A percentile compares a stretch with the other conserved stretches of the same genome.
Evolutionary conservation across 2,797 vertebrate genomes (phyloP).

Genomic region (Hydrolagus colliei): DNA sequence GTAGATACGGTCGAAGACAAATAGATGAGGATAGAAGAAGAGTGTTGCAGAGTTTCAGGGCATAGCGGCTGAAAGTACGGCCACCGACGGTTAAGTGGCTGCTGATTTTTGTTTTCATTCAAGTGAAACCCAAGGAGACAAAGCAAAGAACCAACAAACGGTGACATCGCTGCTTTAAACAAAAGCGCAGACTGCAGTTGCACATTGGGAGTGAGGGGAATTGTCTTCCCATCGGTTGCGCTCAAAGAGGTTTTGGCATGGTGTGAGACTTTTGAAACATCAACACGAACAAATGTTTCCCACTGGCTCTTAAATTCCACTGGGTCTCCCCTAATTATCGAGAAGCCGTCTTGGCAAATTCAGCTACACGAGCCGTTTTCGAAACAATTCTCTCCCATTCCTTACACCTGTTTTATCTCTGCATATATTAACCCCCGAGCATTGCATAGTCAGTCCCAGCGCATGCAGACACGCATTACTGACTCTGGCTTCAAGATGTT

Average conservation of each 20-base stretch:
- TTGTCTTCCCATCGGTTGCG: neutral
- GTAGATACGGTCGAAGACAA: too few species aligned
- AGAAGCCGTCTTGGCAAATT: neutral
- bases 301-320: conserved; percentile 3
- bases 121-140: neutral
- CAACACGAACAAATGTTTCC: neutral
- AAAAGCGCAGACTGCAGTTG: neutral
- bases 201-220: neutral
- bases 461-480: conserved; percentile 1
- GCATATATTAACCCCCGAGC: conserved; percentile 3
- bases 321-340: neutral
- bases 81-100: neutral
- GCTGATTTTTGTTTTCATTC: neutral
- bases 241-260: neutral
- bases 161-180: neutral
- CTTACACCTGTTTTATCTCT: conserved; percentile 15
- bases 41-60: too few species aligned
- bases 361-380: neutral
- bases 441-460: neutral
- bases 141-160: neutral
- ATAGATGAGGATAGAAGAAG: too few species aligned
- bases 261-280: conserved; percentile 5
- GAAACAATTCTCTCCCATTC: neutral
- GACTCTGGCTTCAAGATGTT: conserved; percentile 14
- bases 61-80: too few species aligned